A percentile compares a stretch with the other conserved stretches of the same genome.
Evolutionary conservation across 2,888 invertebrate genomes (phyloP).

Genomic region (Syrphus vitripennis): DNA sequence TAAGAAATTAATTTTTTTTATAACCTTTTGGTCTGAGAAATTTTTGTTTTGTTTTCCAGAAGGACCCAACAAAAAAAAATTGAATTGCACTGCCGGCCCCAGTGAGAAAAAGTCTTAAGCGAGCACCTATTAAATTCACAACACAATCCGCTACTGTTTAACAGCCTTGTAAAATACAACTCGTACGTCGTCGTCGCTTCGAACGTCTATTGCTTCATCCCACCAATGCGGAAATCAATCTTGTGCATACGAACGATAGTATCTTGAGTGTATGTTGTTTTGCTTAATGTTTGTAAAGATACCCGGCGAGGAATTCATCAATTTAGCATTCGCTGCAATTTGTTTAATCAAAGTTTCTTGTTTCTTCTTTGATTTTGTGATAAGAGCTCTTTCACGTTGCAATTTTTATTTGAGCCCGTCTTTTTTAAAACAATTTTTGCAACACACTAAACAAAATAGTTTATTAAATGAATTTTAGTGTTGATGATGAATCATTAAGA

Average conservation of each 20-base stretch:
- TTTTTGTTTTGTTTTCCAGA: too few species aligned
- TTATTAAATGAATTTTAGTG: not conserved
- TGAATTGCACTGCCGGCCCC: too few species aligned
- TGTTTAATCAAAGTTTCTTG: not conserved
- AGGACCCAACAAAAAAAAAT: too few species aligned
- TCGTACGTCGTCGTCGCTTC: not conserved
- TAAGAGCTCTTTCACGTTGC: not conserved
- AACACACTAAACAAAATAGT: not conserved
- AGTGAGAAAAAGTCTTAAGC: too few species aligned
- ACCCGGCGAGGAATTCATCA: not conserved
- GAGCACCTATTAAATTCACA: too few species aligned
- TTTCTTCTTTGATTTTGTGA: not conserved
- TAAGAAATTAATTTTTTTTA: too few species aligned
- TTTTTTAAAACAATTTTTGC: not conserved
- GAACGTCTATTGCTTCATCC: conserved; percentile 40
- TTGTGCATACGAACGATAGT: conserved; percentile 33
- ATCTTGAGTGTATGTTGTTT: conserved; percentile 25
- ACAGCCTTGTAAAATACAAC: not conserved
- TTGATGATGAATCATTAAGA: not conserved
- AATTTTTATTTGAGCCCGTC: not conserved
- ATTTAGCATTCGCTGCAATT: not conserved
- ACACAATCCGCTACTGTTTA: not conserved
- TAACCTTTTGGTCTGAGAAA: too few species aligned
- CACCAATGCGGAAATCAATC: conserved; percentile 70
- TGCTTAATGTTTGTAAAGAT: not conserved